Conservation (phyloP, 2,888 invertebrate species). For the Sesia apiformis region DNA sequence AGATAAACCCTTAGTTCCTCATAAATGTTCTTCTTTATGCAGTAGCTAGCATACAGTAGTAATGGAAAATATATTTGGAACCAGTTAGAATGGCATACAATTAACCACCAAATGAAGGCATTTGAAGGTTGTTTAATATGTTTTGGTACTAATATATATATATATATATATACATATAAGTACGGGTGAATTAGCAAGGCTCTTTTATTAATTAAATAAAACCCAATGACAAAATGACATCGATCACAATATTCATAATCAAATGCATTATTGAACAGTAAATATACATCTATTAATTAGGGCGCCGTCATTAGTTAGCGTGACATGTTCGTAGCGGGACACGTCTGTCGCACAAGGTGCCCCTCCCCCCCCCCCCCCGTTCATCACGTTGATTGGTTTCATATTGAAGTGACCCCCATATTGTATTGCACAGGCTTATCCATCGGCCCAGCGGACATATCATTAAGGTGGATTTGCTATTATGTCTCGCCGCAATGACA, state of each 20-base stretch:
- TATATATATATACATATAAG: too few species aligned
- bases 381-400: constrained; percentile 57
- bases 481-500: constrained; percentile 13
- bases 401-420: constrained; percentile 45
- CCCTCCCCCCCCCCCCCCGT: too few species aligned
- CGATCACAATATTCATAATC: background rate
- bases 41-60: too few species aligned
- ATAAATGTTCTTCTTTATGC: too few species aligned
- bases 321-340: constrained; percentile 30
- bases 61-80: too few species aligned
- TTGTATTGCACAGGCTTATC: constrained; percentile 31
- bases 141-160: too few species aligned
- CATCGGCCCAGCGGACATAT: constrained; percentile 25
- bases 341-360: constrained; percentile 14
- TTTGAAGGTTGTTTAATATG: too few species aligned
- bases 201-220: too few species aligned
- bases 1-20: too few species aligned
- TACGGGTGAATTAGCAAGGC: too few species aligned
- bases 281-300: constrained; percentile 40
- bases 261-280: background rate
- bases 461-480: constrained; percentile 29
- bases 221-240: background rate
- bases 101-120: too few species aligned
- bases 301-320: constrained; percentile 39
- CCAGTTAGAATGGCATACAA: too few species aligned